These are phyloP conservation scores for Dryobates pubescens DNA, from an alignment of 2,797 vertebrate species.

Conservation along the genomic window DNA sequence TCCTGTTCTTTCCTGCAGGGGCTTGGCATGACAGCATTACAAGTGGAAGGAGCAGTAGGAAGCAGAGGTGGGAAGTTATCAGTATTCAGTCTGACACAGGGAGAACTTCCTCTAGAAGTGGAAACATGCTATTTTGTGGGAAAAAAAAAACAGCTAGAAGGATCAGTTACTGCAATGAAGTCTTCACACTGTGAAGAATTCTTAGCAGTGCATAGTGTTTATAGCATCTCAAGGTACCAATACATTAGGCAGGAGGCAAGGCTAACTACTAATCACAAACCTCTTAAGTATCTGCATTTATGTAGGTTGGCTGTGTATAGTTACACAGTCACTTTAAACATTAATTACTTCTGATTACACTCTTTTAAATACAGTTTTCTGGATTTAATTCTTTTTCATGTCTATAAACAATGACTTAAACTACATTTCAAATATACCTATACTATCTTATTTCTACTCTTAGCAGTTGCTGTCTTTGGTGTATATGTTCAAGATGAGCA, in stretches of 20 bases:
- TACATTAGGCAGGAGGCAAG: slow-evolving; percentile 28
- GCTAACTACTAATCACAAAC: slow-evolving; percentile 54
- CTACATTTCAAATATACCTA: background rate
- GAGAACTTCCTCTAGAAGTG: background rate
- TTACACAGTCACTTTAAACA: slow-evolving; percentile 35
- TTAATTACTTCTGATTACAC: slow-evolving; percentile 49
- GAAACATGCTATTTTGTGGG: background rate
- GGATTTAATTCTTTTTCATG: background rate
- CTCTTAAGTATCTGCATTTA: slow-evolving; percentile 44
- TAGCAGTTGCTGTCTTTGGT: background rate
- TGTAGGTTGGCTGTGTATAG: slow-evolving; percentile 58
- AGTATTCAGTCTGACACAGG: background rate
- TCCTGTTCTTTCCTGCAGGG: background rate
- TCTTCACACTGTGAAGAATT: slow-evolving; percentile 9
- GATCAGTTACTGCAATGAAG: background rate
- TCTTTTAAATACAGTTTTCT: slow-evolving; percentile 17
- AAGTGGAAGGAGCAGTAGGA: background rate
- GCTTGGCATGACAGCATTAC: background rate
- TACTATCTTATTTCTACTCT: background rate
- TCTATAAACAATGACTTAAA: slow-evolving; percentile 10
- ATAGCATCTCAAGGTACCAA: slow-evolving; percentile 5
- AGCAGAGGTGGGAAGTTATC: background rate
- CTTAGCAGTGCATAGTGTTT: slow-evolving; percentile 10
- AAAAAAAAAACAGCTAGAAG: background rate
- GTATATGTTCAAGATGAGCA: background rate